Percentiles rank a stretch among this genome's conserved stretches.
phyloP scores from a whole-genome alignment of 1,140 invertebrate species.

The Portunus trituberculatus region DNA sequence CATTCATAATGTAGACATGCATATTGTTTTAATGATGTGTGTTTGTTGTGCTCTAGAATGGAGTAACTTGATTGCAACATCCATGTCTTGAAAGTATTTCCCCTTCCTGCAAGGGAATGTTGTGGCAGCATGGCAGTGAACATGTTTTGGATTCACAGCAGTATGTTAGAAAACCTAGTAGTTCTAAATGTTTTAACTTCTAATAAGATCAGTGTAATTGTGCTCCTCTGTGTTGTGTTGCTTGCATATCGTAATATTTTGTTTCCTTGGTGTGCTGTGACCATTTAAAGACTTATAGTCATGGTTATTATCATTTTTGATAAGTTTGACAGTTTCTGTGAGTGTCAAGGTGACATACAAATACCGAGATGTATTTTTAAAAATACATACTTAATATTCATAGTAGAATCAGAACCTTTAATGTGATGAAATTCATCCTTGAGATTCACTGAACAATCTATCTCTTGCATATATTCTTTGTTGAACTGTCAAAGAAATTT shows the following conservation, averaged over 20 bases:
- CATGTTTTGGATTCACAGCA: background rate
- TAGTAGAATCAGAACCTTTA: too few relatives aligned
- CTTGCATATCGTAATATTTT: background rate
- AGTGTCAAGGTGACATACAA: background rate
- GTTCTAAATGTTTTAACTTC: background rate
- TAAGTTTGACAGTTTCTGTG: background rate
- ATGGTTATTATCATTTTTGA: background rate
- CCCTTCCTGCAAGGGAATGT: background rate
- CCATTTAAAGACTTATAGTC: background rate
- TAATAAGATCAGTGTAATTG: background rate
- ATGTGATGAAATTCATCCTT: too few relatives aligned
- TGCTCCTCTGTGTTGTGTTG: background rate
- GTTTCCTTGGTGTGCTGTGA: background rate
- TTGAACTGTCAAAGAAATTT: too few relatives aligned
- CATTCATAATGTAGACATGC: too few relatives aligned
- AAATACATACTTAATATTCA: too few relatives aligned
- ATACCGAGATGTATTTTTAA: too few relatives aligned
- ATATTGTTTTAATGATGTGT: too few relatives aligned
- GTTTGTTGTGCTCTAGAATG: too few relatives aligned
- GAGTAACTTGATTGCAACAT: too few relatives aligned
- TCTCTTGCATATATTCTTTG: too few relatives aligned
- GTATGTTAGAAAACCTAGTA: background rate
- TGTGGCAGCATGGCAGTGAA: background rate
- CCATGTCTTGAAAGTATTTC: too few relatives aligned
- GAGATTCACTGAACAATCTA: too few relatives aligned